phyloP scores from a whole-genome alignment of 1,140 invertebrate species.

The Leptinotarsa texana region DNA sequence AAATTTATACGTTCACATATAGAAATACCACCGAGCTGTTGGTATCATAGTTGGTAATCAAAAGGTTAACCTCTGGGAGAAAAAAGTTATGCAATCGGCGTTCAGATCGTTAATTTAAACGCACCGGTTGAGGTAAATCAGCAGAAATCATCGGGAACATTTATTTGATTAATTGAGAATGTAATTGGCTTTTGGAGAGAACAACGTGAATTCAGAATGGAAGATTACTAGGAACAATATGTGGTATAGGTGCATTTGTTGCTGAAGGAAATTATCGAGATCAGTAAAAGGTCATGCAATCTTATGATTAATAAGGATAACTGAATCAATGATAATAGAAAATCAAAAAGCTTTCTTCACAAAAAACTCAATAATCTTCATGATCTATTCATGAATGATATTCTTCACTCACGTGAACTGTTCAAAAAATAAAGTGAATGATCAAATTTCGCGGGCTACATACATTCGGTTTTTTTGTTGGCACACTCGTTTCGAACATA shows the following conservation, averaged over 20 bases:
- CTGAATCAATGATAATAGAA: too few species aligned
- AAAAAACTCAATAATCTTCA: too few species aligned
- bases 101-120: slow-evolving; percentile 14
- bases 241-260: background rate
- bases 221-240: background rate
- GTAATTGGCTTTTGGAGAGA: slow-evolving; percentile 22
- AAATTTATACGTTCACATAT: slow-evolving; percentile 12
- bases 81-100: slow-evolving; percentile 21
- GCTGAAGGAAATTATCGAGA: background rate
- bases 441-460: too few species aligned
- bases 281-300: background rate
- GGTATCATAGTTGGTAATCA: slow-evolving; percentile 18
- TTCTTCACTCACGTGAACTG: too few species aligned
- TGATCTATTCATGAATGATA: too few species aligned
- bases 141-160: slow-evolving; percentile 26
- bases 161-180: slow-evolving; percentile 28
- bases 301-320: too few species aligned
- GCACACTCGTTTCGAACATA: too few species aligned
- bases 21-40: slow-evolving; percentile 19
- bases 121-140: slow-evolving; percentile 20
- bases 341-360: too few species aligned
- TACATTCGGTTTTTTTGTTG: too few species aligned
- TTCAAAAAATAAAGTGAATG: too few species aligned
- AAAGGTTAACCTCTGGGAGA: slow-evolving; percentile 10
- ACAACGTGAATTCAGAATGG: slow-evolving; percentile 6